Base-by-base conservation (phyloP, 2,113 vertebrate species). In the Protobothrops mucrosquamatus region DNA sequence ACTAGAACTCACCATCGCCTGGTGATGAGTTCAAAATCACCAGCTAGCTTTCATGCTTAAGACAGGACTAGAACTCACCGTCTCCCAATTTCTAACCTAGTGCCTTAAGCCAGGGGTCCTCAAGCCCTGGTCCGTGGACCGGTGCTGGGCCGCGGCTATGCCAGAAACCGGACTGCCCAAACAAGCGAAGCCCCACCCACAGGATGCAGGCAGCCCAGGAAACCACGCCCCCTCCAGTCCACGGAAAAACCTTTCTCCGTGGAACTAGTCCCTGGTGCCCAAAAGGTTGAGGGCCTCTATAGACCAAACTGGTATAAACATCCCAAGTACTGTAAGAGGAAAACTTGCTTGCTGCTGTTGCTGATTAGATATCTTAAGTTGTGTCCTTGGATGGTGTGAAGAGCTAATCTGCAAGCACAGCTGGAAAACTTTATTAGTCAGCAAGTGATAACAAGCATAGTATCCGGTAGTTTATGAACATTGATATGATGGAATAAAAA, bases 401-500 rank as follows among this genome's bases (percentile, higher is more conserved):
- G 18, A 51, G n/a, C 3, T 4, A 39, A 20, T 34, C 29, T 59
- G 7, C 39, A 61, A 24, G 22, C 43, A 26, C 3, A 24, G 24
- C 1, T 43, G 6, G 29, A n/a, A 88, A 59, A 8, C 91, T 46
- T 88, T 52, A 14, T 23, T 11, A 11, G 52, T 85, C 20, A 91
- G 90, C 74, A 59, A 39, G 85, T 48, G 39, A 51, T 1, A 90
- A 11, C 46, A 1, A 64, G 88, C 94, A 74, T 22, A 2, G 69
- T 89, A 64, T 95, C 95, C 93, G 74, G 94, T 95, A 96, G 92
- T 95, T 96, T 6, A 11, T 94, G 96, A 94, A 95, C 96, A 90
- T 34, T 3, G 95, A 97, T 96, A 95, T 94, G 95, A 94, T 59
- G 94, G 94, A 96, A 95, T 93, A 96, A 97, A 97, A 97, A 97